Evolutionary conservation across 2,888 invertebrate genomes (phyloP).

Genomic region (Pecten maximus): DNA sequence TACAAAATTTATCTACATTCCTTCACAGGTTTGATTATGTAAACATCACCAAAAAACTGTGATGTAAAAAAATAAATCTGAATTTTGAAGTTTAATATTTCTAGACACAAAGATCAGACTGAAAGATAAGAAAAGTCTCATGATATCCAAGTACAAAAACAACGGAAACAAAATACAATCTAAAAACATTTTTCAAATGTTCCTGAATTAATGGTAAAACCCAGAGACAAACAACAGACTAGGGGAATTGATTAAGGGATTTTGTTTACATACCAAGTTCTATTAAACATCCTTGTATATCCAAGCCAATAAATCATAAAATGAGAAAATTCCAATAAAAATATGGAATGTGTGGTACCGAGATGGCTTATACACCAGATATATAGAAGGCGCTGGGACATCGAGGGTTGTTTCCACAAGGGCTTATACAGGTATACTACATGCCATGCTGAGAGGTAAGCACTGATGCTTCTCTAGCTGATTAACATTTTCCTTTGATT

Average conservation of each 20-base stretch:
- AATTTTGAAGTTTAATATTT: not conserved
- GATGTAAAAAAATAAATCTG: not conserved
- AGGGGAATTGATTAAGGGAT: not conserved
- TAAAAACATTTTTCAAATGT: not conserved
- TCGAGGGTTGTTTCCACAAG: not conserved
- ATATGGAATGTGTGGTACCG: not conserved
- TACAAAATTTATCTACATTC: not conserved
- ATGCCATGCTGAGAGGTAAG: constrained; percentile 1
- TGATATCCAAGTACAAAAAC: not conserved
- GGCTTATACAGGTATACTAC: not conserved
- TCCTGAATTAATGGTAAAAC: not conserved
- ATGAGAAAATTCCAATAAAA: not conserved
- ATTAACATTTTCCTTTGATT: not conserved
- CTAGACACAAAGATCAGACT: not conserved
- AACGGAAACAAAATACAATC: not conserved
- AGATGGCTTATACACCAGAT: not conserved
- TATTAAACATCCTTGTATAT: not conserved
- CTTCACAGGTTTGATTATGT: not conserved
- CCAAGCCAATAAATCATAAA: not conserved
- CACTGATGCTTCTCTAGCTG: not conserved
- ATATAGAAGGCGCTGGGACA: not conserved
- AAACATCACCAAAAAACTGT: not conserved
- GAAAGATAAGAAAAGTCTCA: not conserved
- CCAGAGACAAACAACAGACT: not conserved
- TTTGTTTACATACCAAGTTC: constrained; percentile 20